These are phyloP conservation scores for Dysdera silvatica DNA, from an alignment of 1,140 invertebrate genomes.

Conservation along the genomic window DNA sequence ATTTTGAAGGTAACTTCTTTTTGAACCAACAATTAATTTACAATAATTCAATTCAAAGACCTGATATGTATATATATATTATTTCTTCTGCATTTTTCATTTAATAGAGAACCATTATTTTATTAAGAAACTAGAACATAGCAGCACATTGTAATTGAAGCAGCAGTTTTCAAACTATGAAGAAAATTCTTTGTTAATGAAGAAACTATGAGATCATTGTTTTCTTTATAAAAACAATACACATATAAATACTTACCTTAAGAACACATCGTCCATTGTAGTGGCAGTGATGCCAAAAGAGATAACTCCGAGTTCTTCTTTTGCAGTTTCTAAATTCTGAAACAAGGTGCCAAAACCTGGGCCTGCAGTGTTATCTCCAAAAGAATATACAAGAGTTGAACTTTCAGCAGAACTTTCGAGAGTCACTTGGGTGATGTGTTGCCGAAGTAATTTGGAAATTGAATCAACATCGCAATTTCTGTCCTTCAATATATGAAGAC, in stretches of 20 bases:
- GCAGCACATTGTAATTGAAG: too few species aligned
- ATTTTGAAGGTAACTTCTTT: too few species aligned
- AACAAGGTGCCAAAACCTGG: slow-evolving; percentile 54
- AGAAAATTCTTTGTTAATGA: too few species aligned
- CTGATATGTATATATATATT: too few species aligned
- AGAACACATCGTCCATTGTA: slow-evolving; percentile 78
- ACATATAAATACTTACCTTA: slow-evolving; percentile 50
- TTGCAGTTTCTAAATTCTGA: slow-evolving; percentile 54
- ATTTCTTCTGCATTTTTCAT: too few species aligned
- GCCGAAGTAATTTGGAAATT: not conserved
- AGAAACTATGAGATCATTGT: too few species aligned
- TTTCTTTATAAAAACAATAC: not conserved
- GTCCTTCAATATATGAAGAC: slow-evolving; percentile 32
- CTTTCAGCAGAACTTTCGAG: slow-evolving; percentile 33
- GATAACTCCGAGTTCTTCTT: slow-evolving; percentile 55
- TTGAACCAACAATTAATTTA: too few species aligned
- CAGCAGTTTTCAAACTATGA: too few species aligned
- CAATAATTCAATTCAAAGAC: too few species aligned
- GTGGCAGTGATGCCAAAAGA: slow-evolving; percentile 70
- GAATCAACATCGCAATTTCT: slow-evolving; percentile 8
- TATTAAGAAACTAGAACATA: too few species aligned
- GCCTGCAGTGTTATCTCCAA: slow-evolving; percentile 47
- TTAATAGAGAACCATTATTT: too few species aligned
- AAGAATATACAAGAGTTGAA: slow-evolving; percentile 51
- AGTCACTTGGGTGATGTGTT: slow-evolving; percentile 18